Percentiles rank a stretch among this genome's conserved stretches.
Conservation (phyloP, 2,888 invertebrate genomes). For the Diaphora mendica region DNA sequence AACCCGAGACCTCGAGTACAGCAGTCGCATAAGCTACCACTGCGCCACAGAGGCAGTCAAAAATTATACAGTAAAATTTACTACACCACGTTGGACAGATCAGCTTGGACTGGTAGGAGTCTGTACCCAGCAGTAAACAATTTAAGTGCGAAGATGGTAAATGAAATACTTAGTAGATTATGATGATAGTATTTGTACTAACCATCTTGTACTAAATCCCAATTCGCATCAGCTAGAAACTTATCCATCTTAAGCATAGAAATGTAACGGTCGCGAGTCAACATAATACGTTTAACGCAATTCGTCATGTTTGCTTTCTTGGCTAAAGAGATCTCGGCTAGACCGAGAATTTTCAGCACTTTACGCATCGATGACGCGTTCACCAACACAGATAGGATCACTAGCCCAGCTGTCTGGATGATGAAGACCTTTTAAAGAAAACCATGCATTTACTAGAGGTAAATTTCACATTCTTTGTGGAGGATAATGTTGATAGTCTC, state of each 20-base stretch:
- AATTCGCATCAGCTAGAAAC: conserved; percentile 88
- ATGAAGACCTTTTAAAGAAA: conserved; percentile 73
- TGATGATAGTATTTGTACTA: neutral
- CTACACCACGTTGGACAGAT: too few species aligned
- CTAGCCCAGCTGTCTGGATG: conserved; percentile 86
- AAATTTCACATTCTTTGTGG: too few species aligned
- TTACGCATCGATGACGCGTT: conserved; percentile 86
- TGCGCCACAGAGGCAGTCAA: too few species aligned
- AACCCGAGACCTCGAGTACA: too few species aligned
- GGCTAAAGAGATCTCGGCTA: conserved; percentile 81
- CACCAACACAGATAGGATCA: conserved; percentile 84
- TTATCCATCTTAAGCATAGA: conserved; percentile 88
- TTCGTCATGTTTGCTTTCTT: conserved; percentile 86
- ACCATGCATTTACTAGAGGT: neutral
- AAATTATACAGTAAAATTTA: too few species aligned
- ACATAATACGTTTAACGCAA: conserved; percentile 81
- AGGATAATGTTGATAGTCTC: too few species aligned
- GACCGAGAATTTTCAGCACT: conserved; percentile 82
- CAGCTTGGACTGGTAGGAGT: too few species aligned
- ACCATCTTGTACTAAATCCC: conserved; percentile 85
- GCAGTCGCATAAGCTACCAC: too few species aligned
- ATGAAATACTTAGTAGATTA: neutral
- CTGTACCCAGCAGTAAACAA: too few species aligned
- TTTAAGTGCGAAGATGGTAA: too few species aligned
- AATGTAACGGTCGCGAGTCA: conserved; percentile 80